Base-by-base conservation (phyloP, 2,797 vertebrate species). In the Darevskia nairensis region DNA sequence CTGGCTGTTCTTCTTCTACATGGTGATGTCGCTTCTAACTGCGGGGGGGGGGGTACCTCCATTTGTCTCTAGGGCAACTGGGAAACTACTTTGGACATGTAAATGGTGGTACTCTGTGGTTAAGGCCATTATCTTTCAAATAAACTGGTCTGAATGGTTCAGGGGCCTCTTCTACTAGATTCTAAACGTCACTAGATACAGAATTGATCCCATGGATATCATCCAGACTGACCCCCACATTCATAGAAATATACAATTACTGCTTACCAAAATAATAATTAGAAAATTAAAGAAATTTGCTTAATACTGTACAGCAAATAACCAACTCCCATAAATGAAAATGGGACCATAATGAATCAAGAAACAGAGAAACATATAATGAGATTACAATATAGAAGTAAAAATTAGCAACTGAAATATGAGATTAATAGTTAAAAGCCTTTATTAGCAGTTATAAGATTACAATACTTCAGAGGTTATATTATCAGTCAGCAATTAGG, bases 401-500 rank as follows among this genome's bases (percentile, higher is more conserved):
- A 74, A 84, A 84, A 39, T 61, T 84, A 84, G 46, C 69, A 72
- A 75, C 71, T 75, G 72, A 59, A 75, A 84, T n/a, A 41, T 61
- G 71, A 84, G 71, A 84, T 84, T 75, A 84, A 84, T 75, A 74
- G 71, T 84, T 75, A 84, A 84, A 84, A 84, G 71, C 50, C 71
- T 84, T 55, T 50, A 74, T 84, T 74, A 84, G n/a, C 46, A 59
- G 13, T 75, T 17, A 39, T 74, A 75, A 75, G 46, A 75, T 75
- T 84, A 84, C 25, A 84, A 74, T 74, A 72, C 71, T 84, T 74
- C n/a, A 74, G 82, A 74, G 46, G 84, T 85, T 76, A 21, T 76
- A 44, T 76, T 85, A 85, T 76, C 72, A 76, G 72, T 64, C 84
- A 76, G 55, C 55, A 85, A 85, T 85, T 66, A 64, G 27, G 71